Evolutionary conservation across 2,113 vertebrate species (phyloP), one percentile per base, ranked within the genome.

Genomic region (Fregetta grallaria): DNA sequence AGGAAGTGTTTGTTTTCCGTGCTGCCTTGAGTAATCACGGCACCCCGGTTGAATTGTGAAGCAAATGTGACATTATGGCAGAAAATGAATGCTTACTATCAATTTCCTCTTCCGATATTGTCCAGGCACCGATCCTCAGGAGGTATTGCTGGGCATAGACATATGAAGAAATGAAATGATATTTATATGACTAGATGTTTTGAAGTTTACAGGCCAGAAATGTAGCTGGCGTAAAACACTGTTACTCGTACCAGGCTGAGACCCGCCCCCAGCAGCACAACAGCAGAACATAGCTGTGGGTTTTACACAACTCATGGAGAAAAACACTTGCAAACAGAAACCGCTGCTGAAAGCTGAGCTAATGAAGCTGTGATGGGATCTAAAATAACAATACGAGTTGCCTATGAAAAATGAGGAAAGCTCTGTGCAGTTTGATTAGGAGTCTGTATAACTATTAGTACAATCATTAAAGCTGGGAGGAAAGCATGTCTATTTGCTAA

Each of bases 281-380:
- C 9, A 29, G 74, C 66, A 58, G 66, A 58, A 85, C 52, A 12
- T 0, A 21, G 42, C 81, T 25, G 30, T 34, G 84, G 62, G n/a
- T 70, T 85, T 85, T 68, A 87, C 58, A 76, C 45, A 75, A 10
- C 42, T 68, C 62, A 3, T 1, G 18, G 81, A 92, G 87, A 32
- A 89, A 78, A 71, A 14, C 68, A 44, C 63, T 91, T 26, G 80
- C 76, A 45, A 93, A 49, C 47, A 72, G 47, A 91, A 92, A 80
- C 23, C 1, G 3, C 63, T 1, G 6, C 3, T 26, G 76, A 77
- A 82, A 94, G 70, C 84, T 66, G 70, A 94, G 77, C 67, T 92
- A 47, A 89, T 40, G 95, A 90, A 87, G 91, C 74, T 91, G 95
- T 26, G 83, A 73, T 58, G 74, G 66, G 91, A 85, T 81, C 92